These are phyloP conservation scores for Desoria tigrina DNA, from an alignment of 2,888 invertebrate genomes.

Conservation along the genomic window DNA sequence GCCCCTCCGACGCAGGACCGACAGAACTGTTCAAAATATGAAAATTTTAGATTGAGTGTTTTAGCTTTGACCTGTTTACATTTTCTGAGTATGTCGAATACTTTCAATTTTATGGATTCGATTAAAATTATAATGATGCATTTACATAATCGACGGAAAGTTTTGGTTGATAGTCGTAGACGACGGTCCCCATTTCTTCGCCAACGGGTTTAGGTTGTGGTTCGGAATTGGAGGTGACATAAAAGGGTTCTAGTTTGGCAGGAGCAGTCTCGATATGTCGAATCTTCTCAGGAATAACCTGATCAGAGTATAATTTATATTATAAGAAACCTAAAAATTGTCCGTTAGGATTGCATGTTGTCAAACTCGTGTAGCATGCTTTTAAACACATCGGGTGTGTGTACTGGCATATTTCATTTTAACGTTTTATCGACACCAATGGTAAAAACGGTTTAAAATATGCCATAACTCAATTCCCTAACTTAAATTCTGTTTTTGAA, in stretches of 20 bases:
- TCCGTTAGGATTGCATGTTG: background rate
- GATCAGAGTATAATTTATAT: constrained; percentile 17
- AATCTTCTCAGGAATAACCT: constrained; percentile 78
- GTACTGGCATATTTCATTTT: too few relatives aligned
- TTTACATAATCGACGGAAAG: constrained; percentile 86
- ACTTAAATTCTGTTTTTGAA: too few relatives aligned
- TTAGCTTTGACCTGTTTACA: too few relatives aligned
- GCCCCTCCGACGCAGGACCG: constrained; percentile 53
- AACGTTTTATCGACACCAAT: too few relatives aligned
- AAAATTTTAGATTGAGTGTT: constrained; percentile 9
- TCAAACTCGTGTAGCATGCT: too few relatives aligned
- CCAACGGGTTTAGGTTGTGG: constrained; percentile 81
- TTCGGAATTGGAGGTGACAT: constrained; percentile 74
- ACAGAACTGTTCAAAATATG: constrained; percentile 52
- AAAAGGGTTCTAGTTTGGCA: constrained; percentile 76
- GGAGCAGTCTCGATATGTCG: constrained; percentile 75
- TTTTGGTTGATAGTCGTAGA: constrained; percentile 81
- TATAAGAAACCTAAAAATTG: constrained; percentile 21
- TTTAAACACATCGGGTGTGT: too few relatives aligned
- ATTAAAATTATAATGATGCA: too few relatives aligned
- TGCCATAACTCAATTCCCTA: too few relatives aligned
- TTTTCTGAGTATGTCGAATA: too few relatives aligned
- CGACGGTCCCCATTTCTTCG: constrained; percentile 79
- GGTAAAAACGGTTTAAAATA: too few relatives aligned
- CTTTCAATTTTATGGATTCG: too few relatives aligned